Evolutionary conservation across 2,113 vertebrate species (phyloP).

Genomic region (Tetrax tetrax): DNA sequence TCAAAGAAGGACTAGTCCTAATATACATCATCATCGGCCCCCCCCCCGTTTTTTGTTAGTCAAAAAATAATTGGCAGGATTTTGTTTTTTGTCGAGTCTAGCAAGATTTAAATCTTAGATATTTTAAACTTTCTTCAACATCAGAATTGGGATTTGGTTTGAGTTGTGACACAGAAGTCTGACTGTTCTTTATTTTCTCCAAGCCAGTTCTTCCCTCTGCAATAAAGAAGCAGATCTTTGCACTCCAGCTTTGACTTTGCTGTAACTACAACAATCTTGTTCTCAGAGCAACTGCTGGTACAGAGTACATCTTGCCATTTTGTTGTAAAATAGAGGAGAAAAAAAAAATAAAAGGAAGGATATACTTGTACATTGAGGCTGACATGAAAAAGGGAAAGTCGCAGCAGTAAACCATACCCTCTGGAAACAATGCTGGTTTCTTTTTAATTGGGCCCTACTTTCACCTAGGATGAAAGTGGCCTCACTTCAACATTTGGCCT

Average conservation of each 20-base stretch:
- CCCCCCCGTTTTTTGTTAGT: not conserved
- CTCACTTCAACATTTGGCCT: not conserved
- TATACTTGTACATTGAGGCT: not conserved
- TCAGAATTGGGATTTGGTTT: not conserved
- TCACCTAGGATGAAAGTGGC: not conserved
- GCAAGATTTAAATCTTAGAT: not conserved
- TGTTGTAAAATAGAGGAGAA: not conserved
- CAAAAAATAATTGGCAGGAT: not conserved
- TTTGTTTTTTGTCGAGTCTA: not conserved
- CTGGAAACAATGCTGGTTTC: not conserved
- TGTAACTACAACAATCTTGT: not conserved
- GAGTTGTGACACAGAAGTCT: not conserved
- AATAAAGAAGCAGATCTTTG: not conserved
- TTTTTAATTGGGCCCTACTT: not conserved
- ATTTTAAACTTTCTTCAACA: not conserved
- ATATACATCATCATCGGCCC: not conserved
- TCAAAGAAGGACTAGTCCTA: not conserved
- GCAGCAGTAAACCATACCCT: not conserved
- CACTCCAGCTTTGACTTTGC: not conserved
- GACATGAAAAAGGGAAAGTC: not conserved
- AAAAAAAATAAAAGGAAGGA: not conserved
- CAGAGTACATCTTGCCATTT: not conserved
- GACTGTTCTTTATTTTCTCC: not conserved
- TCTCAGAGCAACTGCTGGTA: not conserved
- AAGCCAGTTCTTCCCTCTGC: not conserved